Evolutionary conservation across 2,888 invertebrate species (phyloP).

Genomic region (Pomacea canaliculata): DNA sequence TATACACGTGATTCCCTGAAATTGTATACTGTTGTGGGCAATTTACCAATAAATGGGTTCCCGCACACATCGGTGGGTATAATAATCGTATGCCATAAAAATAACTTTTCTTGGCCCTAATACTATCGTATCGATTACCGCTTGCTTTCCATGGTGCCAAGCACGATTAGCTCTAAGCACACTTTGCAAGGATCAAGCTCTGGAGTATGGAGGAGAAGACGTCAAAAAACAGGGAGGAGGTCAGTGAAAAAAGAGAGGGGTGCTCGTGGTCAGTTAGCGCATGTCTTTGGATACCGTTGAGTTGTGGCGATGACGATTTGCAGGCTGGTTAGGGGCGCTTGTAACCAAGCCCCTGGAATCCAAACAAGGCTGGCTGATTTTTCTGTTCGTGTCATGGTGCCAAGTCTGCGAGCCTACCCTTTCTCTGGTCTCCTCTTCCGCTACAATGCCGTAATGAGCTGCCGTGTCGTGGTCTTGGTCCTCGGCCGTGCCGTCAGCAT

Average conservation of each 20-base stretch:
- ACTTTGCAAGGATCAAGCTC: no score
- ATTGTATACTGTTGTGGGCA: no score
- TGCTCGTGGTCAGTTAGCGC: not conserved
- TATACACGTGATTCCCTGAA: no score
- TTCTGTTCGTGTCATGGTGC: not conserved
- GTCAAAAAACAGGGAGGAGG: not conserved
- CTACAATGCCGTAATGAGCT: not conserved
- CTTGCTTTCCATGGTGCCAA: no score
- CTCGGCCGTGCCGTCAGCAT: not conserved
- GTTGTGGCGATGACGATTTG: slow-evolving; percentile 9
- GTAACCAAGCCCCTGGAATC: no score
- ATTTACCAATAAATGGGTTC: no score
- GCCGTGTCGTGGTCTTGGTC: not conserved
- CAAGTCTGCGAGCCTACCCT: slow-evolving; percentile 8
- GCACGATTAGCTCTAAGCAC: no score
- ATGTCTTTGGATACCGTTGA: slow-evolving; percentile 5
- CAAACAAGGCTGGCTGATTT: not conserved
- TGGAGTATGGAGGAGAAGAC: not conserved
- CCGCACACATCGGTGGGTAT: no score
- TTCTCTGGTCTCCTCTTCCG: slow-evolving; percentile 8
- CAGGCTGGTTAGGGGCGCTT: not conserved
- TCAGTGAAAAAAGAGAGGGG: not conserved
- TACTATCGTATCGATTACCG: no score
- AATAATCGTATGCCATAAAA: no score
- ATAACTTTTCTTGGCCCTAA: no score